These are phyloP conservation scores for Hycleus cichorii DNA, from an alignment of 1,140 invertebrate species.

Conservation along the genomic window DNA sequence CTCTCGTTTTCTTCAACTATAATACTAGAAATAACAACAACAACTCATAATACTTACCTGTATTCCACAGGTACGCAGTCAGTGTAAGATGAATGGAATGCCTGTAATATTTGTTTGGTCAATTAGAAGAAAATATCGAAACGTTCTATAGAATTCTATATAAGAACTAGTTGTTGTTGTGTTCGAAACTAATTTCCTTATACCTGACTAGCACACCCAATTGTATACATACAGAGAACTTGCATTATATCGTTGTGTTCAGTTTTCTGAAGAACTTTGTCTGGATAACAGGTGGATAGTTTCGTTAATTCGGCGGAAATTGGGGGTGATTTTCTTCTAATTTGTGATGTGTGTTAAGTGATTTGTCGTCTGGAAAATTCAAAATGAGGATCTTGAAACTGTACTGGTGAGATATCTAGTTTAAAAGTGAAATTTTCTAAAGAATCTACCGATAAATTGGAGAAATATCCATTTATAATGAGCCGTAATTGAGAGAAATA, in stretches of 20 bases:
- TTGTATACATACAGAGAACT: slow-evolving; percentile 12
- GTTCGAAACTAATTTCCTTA: slow-evolving; percentile 27
- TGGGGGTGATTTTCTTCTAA: slow-evolving; percentile 1
- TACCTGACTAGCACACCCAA: slow-evolving; percentile 35
- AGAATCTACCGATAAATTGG: too few relatives aligned
- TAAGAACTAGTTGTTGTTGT: neutral
- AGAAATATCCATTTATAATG: too few relatives aligned
- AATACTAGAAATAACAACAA: neutral
- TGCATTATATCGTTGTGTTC: neutral
- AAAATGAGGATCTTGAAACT: slow-evolving; percentile 39
- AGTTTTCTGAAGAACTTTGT: slow-evolving; percentile 3
- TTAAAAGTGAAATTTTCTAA: too few relatives aligned
- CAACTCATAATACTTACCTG: neutral
- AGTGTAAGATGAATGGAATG: slow-evolving; percentile 20
- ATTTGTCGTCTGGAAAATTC: too few relatives aligned
- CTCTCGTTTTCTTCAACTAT: neutral
- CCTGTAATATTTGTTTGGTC: slow-evolving; percentile 28
- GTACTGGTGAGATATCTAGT: slow-evolving; percentile 34
- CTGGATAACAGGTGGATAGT: too few relatives aligned
- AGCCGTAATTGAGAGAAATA: too few relatives aligned
- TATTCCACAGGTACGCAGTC: too few relatives aligned
- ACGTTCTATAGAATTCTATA: neutral
- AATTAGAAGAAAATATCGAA: slow-evolving; percentile 29
- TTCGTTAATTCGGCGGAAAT: neutral
- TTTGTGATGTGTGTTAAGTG: neutral